Evolutionary conservation across 2,888 invertebrate species (phyloP).

Genomic region (Protonemura montana): DNA sequence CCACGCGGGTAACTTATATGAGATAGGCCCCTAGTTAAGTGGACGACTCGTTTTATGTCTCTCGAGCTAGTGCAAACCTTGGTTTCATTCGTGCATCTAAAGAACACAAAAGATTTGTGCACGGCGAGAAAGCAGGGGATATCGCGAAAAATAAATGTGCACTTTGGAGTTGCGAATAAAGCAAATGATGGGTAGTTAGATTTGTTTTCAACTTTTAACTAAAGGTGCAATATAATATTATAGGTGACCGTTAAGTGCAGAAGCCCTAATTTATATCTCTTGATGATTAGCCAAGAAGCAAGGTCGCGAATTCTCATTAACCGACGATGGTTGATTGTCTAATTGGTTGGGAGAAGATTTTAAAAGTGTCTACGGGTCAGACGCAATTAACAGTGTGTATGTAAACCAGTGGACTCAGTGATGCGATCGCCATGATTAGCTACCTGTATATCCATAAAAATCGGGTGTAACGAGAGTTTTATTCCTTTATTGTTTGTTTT

Average conservation of each 20-base stretch:
- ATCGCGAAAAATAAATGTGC: neutral
- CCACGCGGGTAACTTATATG: neutral
- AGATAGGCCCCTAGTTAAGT: neutral
- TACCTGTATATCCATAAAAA: neutral
- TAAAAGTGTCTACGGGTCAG: neutral
- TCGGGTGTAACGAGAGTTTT: neutral
- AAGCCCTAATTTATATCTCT: neutral
- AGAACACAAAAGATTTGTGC: neutral
- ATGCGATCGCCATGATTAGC: neutral
- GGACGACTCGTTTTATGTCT: neutral
- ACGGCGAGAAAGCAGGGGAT: neutral
- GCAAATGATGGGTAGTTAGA: neutral
- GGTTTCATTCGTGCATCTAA: neutral
- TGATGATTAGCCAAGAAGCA: neutral
- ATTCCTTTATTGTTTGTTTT: neutral
- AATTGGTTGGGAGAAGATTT: neutral
- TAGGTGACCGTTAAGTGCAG: neutral
- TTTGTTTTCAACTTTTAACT: neutral
- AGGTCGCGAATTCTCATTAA: neutral
- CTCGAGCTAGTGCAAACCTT: neutral
- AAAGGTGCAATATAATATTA: neutral
- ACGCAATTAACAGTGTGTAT: neutral
- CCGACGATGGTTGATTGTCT: neutral
- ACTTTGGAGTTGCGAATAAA: neutral
- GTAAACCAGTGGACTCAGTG: neutral